A percentile compares a stretch with the other conserved stretches of the same genome.
Conservation (phyloP, 2,113 vertebrate genomes). For the Muntiacus muntjak region DNA sequence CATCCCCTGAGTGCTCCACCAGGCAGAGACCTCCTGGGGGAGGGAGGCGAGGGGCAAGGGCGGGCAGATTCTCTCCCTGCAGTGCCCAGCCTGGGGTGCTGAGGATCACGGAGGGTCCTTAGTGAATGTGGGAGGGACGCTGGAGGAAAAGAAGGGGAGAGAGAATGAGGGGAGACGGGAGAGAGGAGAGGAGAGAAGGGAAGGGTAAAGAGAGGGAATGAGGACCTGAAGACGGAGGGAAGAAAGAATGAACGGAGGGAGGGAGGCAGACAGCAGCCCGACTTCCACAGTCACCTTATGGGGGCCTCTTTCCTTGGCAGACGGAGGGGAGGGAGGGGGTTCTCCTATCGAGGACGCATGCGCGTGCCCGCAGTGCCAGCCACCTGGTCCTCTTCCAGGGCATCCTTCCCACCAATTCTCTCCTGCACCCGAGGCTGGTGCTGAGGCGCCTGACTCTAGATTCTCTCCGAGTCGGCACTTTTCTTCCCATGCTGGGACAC, state of each 20-base stretch:
- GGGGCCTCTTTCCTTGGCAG: background rate
- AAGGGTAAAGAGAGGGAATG: rapidly evolving
- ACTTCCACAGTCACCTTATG: background rate
- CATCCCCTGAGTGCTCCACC: background rate
- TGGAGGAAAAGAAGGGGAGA: no score
- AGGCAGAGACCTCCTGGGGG: background rate
- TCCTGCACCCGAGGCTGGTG: background rate
- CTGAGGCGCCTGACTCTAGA: constrained; percentile 66
- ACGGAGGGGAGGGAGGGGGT: background rate
- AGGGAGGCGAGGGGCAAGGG: background rate
- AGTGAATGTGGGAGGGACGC: background rate
- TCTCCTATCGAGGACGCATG: background rate
- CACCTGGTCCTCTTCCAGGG: background rate
- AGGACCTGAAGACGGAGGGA: background rate
- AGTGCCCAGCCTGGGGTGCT: background rate
- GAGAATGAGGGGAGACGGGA: background rate
- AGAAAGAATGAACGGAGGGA: rapidly evolving
- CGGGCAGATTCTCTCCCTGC: background rate
- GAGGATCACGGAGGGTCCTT: rapidly evolving
- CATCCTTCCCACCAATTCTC: background rate
- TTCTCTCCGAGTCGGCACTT: constrained; percentile 75
- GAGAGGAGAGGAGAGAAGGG: background rate
- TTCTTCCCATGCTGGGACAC: constrained; percentile 81
- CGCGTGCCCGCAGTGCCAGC: background rate
- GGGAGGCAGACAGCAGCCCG: background rate